Base-by-base conservation (phyloP, 2,888 invertebrate species). In the Timema podura region DNA sequence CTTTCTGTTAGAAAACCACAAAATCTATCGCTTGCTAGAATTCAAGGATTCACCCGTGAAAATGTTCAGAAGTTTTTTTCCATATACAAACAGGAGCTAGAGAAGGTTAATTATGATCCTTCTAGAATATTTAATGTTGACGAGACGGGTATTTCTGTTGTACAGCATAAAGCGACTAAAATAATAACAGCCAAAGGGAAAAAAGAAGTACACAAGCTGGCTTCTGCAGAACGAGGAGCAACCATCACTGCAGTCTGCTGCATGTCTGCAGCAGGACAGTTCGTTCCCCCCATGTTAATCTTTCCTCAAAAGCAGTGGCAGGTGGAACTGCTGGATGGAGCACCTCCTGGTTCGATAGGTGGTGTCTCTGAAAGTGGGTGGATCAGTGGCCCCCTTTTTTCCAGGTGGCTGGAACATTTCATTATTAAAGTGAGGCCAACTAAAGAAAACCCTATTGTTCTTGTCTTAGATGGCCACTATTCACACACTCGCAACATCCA, bases 61-160 rank as follows among this genome's bases (percentile, higher is more conserved):
- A n/a, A n/a, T n/a, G n/a, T n/a, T n/a, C n/a, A n/a, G n/a, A n/a
- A n/a, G n/a, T n/a, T n/a, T n/a, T n/a, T n/a, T n/a, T n/a, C n/a
- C n/a, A 59, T 44, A 6, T 16, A 44, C 8, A 44, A 59, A 44
- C 59, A 16, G 44, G 59, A 59, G 44, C 16, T 59, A 7, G 16
- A 7, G 44, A 59, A 59, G 44, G 59, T 59, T 16, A 46, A 45
- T 10, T 15, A 47, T 15, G 16, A 15, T 46, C 15, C 48, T 65
- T 46, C 16, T n/a, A 72, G 74, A 68, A 77, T 79, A 64, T 79
- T 74, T 69, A 80, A 79, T 68, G 77, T 79, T 0, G 78, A 80
- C 71, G 79, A 79, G 73, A 78, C 78, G 11, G 79, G 79, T 9
- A 72, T 80, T 13, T 72, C 76, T 48, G 75, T 78, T n/a, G 78